Evolutionary conservation across 2,888 invertebrate genomes (phyloP).

Genomic region (Steinernema hermaphroditum): DNA sequence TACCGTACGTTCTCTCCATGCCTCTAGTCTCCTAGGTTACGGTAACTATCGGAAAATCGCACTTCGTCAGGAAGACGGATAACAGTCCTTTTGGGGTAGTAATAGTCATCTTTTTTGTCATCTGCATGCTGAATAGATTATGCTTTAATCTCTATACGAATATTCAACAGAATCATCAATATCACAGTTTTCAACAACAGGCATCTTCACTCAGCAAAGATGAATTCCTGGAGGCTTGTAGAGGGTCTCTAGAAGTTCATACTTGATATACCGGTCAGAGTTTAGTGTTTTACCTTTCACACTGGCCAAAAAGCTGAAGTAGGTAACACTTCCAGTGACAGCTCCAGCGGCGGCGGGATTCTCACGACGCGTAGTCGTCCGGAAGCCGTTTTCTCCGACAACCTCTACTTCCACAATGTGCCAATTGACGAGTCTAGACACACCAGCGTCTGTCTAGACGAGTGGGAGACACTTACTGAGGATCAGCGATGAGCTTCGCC

Average conservation of each 20-base stretch:
- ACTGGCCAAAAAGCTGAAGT: background rate
- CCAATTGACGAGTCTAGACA: slow-evolving; percentile 68
- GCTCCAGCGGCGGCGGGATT: slow-evolving; percentile 71
- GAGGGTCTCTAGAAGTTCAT: slow-evolving; percentile 44
- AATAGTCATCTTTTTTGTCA: too few relatives aligned
- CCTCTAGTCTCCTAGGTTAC: too few relatives aligned
- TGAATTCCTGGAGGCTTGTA: slow-evolving; percentile 61
- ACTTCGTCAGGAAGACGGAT: too few relatives aligned
- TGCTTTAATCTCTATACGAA: too few relatives aligned
- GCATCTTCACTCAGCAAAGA: slow-evolving; percentile 51
- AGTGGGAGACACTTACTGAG: slow-evolving; percentile 68
- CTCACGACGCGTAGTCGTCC: slow-evolving; percentile 59
- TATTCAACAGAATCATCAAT: slow-evolving; percentile 25
- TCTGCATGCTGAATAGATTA: too few relatives aligned
- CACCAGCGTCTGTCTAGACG: too few relatives aligned
- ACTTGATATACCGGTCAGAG: background rate
- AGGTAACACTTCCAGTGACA: slow-evolving; percentile 71
- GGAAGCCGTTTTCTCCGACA: slow-evolving; percentile 63
- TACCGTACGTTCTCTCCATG: too few relatives aligned
- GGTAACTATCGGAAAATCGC: too few relatives aligned
- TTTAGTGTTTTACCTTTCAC: slow-evolving; percentile 38
- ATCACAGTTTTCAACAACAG: background rate
- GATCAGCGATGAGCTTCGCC: slow-evolving; percentile 70
- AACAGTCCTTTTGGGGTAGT: too few relatives aligned
- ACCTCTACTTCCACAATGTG: slow-evolving; percentile 71